Evolutionary conservation across 2,113 vertebrate species (phyloP), one percentile per base, ranked within the genome.

Genomic region (Gasterosteus nipponicus): DNA sequence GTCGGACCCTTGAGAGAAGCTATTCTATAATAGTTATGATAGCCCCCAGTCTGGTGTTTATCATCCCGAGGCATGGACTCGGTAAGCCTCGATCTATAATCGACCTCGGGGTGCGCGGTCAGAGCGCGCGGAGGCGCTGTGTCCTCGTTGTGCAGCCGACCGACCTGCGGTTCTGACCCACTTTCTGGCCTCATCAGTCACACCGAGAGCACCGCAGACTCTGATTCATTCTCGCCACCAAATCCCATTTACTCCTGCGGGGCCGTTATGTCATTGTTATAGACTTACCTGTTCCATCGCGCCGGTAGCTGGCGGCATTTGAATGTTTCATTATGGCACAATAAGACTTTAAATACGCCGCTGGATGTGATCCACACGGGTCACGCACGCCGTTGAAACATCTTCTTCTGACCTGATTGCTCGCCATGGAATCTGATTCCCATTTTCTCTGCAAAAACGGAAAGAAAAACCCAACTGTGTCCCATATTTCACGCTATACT

Each of bases 281-380:
- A 80, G 82, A 77, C 83, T 83, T 84, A 89, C 89, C 89, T 87
- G 81, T 78, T 73, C 69, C 64, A 38, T 71, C 4, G 69, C 69
- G 63, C 73, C 75, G 69, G 39, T 74, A 62, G 81, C 72, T 53
- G 62, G 65, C 67, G 18, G 61, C 85, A 87, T 91, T 89, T 91
- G 73, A 91, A 92, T 91, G 89, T 92, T 90, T 92, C 90, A 92
- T 93, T 91, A 92, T 75, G 65, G 77, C 73, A 77, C 77, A 35
- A 87, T 90, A 92, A 93, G 89, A 86, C 77, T 64, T 88, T 83
- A 86, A 90, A 87, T 84, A 79, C 85, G 90, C 79, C 90, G 81
- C 58, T 42, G 79, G 85, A 86, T 76, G 75, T 86, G 89, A 91
- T 89, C 89, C 83, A 92, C 90, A 82, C 87, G 69, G 83, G 88